These are phyloP conservation scores for Oryzias celebensis DNA, from an alignment of 2,113 vertebrate species.

Conservation along the genomic window DNA sequence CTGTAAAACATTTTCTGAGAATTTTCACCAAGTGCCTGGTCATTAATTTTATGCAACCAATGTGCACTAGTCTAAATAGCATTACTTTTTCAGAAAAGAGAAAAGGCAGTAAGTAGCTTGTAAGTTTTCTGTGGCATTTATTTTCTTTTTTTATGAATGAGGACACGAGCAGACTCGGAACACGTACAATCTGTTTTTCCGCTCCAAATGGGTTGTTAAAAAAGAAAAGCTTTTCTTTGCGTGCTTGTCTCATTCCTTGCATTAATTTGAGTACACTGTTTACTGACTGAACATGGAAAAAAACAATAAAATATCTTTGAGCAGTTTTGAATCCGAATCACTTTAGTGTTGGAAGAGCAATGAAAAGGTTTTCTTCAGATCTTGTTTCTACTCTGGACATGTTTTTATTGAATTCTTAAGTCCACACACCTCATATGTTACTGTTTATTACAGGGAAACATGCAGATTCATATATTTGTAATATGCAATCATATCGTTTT, in stretches of 20 bases:
- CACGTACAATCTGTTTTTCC: conserved; percentile 25
- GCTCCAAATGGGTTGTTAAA: conserved; percentile 6
- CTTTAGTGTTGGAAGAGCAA: conserved; percentile 18
- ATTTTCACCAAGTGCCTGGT: conserved; percentile 71
- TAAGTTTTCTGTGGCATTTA: conserved; percentile 23
- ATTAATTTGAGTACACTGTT: conserved; percentile 44
- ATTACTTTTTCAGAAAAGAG: conserved; percentile 52
- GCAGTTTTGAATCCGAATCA: conserved; percentile 9
- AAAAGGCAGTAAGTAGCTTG: conserved; percentile 25
- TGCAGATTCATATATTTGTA: no score
- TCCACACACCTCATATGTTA: no score
- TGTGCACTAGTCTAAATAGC: conserved; percentile 43
- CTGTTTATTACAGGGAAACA: no score
- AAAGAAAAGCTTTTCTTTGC: conserved; percentile 20
- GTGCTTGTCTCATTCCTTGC: conserved; percentile 26
- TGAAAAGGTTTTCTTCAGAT: neutral
- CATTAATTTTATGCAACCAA: conserved; percentile 48
- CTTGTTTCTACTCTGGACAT: no score
- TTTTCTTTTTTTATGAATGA: conserved; percentile 31
- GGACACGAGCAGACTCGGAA: conserved; percentile 14
- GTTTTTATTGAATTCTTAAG: no score
- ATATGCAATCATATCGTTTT: no score
- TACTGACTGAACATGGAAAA: conserved; percentile 37
- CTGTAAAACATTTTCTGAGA: conserved; percentile 54
- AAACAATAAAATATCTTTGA: conserved; percentile 38